These are phyloP conservation scores for Dioctria linearis DNA, from an alignment of 2,888 invertebrate genomes.

Conservation along the genomic window DNA sequence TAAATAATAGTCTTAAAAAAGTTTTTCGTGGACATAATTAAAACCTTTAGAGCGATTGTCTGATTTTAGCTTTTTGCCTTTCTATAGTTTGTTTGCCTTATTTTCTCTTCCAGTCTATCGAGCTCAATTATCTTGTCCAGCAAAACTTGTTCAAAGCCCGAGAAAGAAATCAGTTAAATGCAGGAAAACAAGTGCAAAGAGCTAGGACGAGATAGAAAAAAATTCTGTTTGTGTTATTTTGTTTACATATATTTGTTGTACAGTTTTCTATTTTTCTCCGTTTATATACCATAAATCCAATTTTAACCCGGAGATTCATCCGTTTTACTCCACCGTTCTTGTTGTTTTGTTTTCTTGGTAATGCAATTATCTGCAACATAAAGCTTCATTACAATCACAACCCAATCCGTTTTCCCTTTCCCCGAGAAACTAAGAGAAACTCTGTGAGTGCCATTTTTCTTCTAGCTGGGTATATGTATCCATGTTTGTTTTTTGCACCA, in stretches of 20 bases:
- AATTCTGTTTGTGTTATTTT: constrained; percentile 26
- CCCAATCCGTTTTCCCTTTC: constrained; percentile 33
- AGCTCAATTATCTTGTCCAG: constrained; percentile 47
- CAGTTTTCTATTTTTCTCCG: constrained; percentile 47
- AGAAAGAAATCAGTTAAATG: constrained; percentile 46
- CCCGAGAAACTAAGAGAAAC: neutral
- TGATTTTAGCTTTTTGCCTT: constrained; percentile 42
- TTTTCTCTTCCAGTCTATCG: constrained; percentile 22
- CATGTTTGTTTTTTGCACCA: constrained; percentile 18
- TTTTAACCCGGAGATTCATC: constrained; percentile 21
- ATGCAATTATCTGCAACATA: constrained; percentile 61
- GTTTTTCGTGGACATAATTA: constrained; percentile 53
- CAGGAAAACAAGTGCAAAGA: constrained; percentile 5
- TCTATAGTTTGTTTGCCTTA: constrained; percentile 16
- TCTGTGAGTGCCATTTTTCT: constrained; percentile 37
- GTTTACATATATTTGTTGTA: constrained; percentile 29
- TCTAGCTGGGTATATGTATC: constrained; percentile 10
- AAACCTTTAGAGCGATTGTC: constrained; percentile 46
- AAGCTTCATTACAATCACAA: constrained; percentile 59
- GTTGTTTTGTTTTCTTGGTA: constrained; percentile 37
- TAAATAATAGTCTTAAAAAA: constrained; percentile 52
- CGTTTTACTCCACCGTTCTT: neutral
- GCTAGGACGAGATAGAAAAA: constrained; percentile 32
- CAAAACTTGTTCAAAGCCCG: constrained; percentile 10
- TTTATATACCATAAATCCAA: constrained; percentile 49